These are phyloP conservation scores for Pelosia muscerda DNA, from an alignment of 2,888 invertebrate species.

Conservation along the genomic window DNA sequence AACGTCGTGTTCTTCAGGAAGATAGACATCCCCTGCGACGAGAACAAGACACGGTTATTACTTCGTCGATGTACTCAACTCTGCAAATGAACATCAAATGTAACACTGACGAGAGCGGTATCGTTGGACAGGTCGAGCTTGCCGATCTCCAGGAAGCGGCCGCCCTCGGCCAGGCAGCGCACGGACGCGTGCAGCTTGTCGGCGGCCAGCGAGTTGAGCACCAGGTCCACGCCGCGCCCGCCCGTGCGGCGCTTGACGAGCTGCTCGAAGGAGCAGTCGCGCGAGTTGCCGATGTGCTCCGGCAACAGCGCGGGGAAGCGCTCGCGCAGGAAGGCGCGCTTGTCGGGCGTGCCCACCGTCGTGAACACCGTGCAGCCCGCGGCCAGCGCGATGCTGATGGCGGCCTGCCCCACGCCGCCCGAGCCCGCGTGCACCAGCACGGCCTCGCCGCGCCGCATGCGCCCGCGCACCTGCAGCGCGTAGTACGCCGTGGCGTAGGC, in stretches of 20 bases:
- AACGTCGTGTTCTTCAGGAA: slow-evolving; percentile 98
- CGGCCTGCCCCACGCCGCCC: slow-evolving; percentile 99
- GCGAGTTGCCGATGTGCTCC: slow-evolving; percentile 95
- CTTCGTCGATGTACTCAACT: background rate
- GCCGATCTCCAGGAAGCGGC: slow-evolving; percentile 99
- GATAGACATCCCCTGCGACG: slow-evolving; percentile 93
- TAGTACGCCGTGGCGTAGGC: slow-evolving; percentile 97
- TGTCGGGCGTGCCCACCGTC: slow-evolving; percentile 95
- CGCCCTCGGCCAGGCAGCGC: slow-evolving; percentile 96
- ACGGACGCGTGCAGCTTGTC: slow-evolving; percentile 98
- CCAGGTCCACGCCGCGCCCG: slow-evolving; percentile 97
- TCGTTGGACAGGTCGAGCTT: slow-evolving; percentile 98
- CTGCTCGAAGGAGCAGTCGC: slow-evolving; percentile 97
- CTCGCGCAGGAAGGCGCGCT: slow-evolving; percentile 94
- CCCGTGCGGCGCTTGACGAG: slow-evolving; percentile 93
- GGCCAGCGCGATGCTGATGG: slow-evolving; percentile 96
- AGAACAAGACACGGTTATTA: background rate
- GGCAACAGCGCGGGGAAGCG: slow-evolving; percentile 93
- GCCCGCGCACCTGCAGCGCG: slow-evolving; percentile 95
- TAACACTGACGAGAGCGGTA: slow-evolving; percentile 88
- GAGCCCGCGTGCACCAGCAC: slow-evolving; percentile 98
- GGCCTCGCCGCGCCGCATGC: slow-evolving; percentile 93
- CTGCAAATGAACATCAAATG: background rate
- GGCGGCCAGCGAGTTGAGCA: slow-evolving; percentile 98
- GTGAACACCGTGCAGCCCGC: slow-evolving; percentile 96